Percentiles rank a stretch among this genome's conserved stretches.
phyloP scores from a whole-genome alignment of 2,888 invertebrate species.

The Spodoptera littoralis region DNA sequence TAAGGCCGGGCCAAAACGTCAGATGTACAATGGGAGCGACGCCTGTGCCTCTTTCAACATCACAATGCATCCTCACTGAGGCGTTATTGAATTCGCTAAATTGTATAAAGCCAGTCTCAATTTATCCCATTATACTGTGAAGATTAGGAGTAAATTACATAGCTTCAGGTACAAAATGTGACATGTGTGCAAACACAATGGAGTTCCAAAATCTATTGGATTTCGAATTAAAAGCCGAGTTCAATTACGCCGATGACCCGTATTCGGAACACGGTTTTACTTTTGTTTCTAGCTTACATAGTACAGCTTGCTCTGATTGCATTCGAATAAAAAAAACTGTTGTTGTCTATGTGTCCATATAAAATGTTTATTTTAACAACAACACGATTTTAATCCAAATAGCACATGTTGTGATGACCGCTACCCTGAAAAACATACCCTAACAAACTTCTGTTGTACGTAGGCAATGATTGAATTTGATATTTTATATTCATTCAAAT shows the following conservation, averaged over 20 bases:
- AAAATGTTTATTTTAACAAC: slow-evolving; percentile 1
- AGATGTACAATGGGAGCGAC: slow-evolving; percentile 36
- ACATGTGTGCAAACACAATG: slow-evolving; percentile 37
- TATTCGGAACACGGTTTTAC: slow-evolving; percentile 56
- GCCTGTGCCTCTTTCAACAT: slow-evolving; percentile 29
- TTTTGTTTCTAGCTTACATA: slow-evolving; percentile 29
- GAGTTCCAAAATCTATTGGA: slow-evolving; percentile 38
- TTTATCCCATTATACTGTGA: slow-evolving; percentile 23
- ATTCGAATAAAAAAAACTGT: slow-evolving; percentile 31
- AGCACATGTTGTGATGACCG: not conserved
- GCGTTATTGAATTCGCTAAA: slow-evolving; percentile 39
- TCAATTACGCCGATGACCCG: slow-evolving; percentile 44
- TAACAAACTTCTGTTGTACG: not conserved
- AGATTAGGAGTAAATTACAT: slow-evolving; percentile 27
- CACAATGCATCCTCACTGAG: slow-evolving; percentile 40
- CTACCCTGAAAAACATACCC: not conserved
- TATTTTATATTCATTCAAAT: slow-evolving; percentile 26
- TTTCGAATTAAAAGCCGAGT: slow-evolving; percentile 40
- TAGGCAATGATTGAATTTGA: slow-evolving; percentile 24
- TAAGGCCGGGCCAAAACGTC: slow-evolving; percentile 31
- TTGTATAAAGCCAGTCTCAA: slow-evolving; percentile 25
- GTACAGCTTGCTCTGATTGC: slow-evolving; percentile 44
- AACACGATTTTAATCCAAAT: slow-evolving; percentile 4
- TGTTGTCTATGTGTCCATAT: slow-evolving; percentile 14
- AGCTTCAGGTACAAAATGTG: slow-evolving; percentile 24